Conservation (phyloP, 2,888 invertebrate species). For the Latrodectus elegans region DNA sequence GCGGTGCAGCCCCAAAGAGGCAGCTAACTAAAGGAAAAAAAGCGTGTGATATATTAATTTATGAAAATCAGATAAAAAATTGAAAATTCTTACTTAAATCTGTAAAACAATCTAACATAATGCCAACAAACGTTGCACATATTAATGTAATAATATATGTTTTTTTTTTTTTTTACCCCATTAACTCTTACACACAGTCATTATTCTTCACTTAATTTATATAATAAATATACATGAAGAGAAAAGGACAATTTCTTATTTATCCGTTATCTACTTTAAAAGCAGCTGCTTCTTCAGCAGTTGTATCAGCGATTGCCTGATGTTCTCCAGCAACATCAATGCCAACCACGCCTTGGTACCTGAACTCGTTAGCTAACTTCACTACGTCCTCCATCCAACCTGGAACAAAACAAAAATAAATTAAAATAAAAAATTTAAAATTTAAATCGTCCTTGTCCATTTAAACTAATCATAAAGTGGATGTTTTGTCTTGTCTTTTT, state of each 20-base stretch:
- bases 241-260: too few relatives aligned
- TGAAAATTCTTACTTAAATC: not conserved
- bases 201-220: too few relatives aligned
- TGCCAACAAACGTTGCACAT: not conserved
- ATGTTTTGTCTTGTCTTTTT: not conserved
- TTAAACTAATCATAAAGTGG: not conserved
- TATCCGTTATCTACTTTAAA: slow-evolving; percentile 20
- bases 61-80: not conserved
- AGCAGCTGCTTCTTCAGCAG: slow-evolving; percentile 21
- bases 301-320: slow-evolving; percentile 17
- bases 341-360: slow-evolving; percentile 77
- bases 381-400: slow-evolving; percentile 75
- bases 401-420: slow-evolving; percentile 21
- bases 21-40: slow-evolving; percentile 74
- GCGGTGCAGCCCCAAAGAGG: slow-evolving; percentile 77
- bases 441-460: not conserved
- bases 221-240: too few relatives aligned
- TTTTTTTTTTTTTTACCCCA: too few relatives aligned
- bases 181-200: too few relatives aligned
- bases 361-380: slow-evolving; percentile 75
- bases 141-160: not conserved
- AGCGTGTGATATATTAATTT: not conserved
- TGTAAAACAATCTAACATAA: not conserved
- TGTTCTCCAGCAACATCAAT: slow-evolving; percentile 77
- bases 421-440: not conserved